Evolutionary conservation across 2,113 vertebrate species (phyloP).

Genomic region (Parotia lawesii): DNA sequence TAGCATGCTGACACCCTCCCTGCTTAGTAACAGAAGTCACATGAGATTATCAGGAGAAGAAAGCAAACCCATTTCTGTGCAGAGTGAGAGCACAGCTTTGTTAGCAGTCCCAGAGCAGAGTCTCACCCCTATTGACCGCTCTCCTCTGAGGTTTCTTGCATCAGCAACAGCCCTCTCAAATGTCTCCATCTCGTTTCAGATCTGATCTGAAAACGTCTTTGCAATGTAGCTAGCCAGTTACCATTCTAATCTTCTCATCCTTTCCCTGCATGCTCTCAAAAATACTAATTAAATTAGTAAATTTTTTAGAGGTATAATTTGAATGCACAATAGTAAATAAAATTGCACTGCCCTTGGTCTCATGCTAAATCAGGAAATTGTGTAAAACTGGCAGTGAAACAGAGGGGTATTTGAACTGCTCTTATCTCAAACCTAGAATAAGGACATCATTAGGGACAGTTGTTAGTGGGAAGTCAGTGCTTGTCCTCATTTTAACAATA

Average conservation of each 20-base stretch:
- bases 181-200: conserved; percentile 15
- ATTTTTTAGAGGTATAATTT: background rate
- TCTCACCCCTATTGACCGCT: background rate
- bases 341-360: background rate
- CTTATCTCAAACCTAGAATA: conserved; percentile 43
- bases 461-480: conserved; percentile 12
- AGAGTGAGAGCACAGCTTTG: background rate
- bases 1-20: background rate
- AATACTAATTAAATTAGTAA: conserved; percentile 28
- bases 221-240: background rate
- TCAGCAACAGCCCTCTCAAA: background rate
- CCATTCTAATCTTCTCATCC: background rate
- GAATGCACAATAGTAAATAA: conserved; percentile 5
- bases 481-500: conserved; percentile 42
- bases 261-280: background rate
- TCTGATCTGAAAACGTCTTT: background rate
- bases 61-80: conserved; percentile 1
- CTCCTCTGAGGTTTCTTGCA: conserved; percentile 11
- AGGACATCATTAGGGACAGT: conserved; percentile 5
- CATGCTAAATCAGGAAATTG: background rate
- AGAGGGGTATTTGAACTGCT: conserved; percentile 18
- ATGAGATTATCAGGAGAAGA: conserved; percentile 4
- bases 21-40: conserved; percentile 44
- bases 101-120: background rate
- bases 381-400: conserved; percentile 18